Evolutionary conservation across 92 coral and sea anemone species (phyloP).

Genomic region (Bergia sp.): DNA sequence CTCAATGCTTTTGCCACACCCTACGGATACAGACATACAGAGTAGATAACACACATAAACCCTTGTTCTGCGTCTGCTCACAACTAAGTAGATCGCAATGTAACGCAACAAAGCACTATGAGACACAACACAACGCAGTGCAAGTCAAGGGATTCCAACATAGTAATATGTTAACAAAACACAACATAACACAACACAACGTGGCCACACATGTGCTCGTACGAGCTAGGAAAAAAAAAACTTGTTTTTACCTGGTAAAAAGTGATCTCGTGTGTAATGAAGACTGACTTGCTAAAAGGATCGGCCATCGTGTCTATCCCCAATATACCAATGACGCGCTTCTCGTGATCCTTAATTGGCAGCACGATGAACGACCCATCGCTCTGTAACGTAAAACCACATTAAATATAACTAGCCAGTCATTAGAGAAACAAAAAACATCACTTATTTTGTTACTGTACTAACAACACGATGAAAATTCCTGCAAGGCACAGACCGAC

Average conservation of each 20-base stretch:
- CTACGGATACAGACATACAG: conserved; percentile 21
- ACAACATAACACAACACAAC: background rate
- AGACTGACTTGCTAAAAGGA: conserved; percentile 70
- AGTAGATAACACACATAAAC: too few relatives aligned
- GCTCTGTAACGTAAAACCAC: conserved; percentile 51
- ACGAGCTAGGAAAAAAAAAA: background rate
- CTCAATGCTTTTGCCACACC: conserved; percentile 91
- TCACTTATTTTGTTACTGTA: background rate
- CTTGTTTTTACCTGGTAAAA: conserved; percentile 73
- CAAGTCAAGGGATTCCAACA: background rate
- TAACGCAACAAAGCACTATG: background rate
- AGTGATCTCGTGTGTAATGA: conserved; percentile 95
- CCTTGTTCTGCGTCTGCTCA: background rate
- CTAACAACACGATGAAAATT: background rate
- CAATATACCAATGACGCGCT: conserved; percentile 86
- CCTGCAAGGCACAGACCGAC: background rate
- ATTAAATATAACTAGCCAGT: background rate
- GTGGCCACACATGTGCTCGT: too few relatives aligned
- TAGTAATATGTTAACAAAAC: background rate
- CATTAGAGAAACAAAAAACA: background rate
- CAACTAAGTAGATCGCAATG: background rate
- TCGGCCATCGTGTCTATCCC: conserved; percentile 92
- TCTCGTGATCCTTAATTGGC: conserved; percentile 93
- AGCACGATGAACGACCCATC: conserved; percentile 91
- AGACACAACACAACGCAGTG: background rate